These are phyloP conservation scores for Drosophila limbata DNA, from an alignment of 2,888 invertebrate genomes.

Conservation along the genomic window DNA sequence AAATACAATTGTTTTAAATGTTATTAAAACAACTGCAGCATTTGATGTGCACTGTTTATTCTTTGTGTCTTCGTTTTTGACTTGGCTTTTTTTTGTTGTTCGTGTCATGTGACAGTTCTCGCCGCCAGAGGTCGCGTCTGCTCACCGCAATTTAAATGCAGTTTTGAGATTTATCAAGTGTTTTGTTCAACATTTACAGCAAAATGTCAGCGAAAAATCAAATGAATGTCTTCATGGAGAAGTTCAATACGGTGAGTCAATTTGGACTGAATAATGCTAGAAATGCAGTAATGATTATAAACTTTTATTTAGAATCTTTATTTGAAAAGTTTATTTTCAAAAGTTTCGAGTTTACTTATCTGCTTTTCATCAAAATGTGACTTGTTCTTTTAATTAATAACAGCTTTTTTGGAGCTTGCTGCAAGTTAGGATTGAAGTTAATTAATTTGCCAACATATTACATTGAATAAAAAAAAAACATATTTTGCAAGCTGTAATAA, in stretches of 20 bases:
- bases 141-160: neutral
- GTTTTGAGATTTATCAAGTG: conserved; percentile 1
- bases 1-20: conserved; percentile 26
- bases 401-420: neutral
- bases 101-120: conserved; percentile 55
- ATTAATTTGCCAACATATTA: neutral
- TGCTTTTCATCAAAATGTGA: neutral
- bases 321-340: neutral
- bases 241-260: conserved; percentile 90
- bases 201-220: conserved; percentile 90
- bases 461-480: neutral
- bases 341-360: neutral
- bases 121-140: conserved; percentile 42
- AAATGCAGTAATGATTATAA: neutral
- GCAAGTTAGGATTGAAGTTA: neutral
- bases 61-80: conserved; percentile 9
- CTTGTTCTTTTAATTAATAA: neutral
- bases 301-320: neutral
- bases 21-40: conserved; percentile 1
- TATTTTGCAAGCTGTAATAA: neutral
- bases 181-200: conserved; percentile 1
- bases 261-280: neutral
- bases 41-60: conserved; percentile 31
- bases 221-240: conserved; percentile 90
- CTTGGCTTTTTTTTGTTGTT: neutral